Evolutionary conservation across 2,113 vertebrate species (phyloP).

Genomic region (Mus spicilegus): DNA sequence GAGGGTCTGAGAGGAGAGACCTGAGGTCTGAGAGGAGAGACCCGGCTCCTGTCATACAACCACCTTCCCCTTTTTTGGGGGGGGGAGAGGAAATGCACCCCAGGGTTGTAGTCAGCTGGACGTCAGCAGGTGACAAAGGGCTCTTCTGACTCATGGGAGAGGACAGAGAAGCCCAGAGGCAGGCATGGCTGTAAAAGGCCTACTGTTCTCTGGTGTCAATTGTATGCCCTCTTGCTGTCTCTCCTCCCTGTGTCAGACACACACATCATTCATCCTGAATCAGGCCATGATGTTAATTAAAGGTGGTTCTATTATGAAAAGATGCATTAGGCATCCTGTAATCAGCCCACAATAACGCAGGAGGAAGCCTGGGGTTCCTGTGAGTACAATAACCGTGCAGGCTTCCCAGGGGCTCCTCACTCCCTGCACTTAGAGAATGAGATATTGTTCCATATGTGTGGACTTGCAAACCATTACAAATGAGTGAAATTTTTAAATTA

Average conservation of each 20-base stretch:
- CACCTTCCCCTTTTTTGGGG: neutral
- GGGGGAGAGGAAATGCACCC: neutral
- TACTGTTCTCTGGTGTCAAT: neutral
- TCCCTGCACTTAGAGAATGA: neutral
- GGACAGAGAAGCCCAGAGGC: neutral
- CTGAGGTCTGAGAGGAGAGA: neutral
- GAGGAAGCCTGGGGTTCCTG: neutral
- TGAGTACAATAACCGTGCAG: neutral
- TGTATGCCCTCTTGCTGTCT: neutral
- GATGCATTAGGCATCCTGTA: neutral
- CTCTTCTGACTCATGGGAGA: neutral
- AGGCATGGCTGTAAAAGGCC: neutral
- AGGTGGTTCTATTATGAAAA: neutral
- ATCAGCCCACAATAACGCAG: neutral
- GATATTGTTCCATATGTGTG: neutral
- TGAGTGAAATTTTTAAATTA: neutral
- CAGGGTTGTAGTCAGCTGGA: neutral
- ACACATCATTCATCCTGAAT: neutral
- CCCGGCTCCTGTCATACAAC: rapidly evolving
- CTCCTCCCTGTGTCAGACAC: neutral
- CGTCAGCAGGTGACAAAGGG: neutral
- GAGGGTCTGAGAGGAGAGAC: neutral
- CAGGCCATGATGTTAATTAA: neutral
- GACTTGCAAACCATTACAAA: slow-evolving; percentile 1
- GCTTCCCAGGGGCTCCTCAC: neutral